Conservation (phyloP, 2,888 invertebrate species). For the Diplolepis rosae region DNA sequence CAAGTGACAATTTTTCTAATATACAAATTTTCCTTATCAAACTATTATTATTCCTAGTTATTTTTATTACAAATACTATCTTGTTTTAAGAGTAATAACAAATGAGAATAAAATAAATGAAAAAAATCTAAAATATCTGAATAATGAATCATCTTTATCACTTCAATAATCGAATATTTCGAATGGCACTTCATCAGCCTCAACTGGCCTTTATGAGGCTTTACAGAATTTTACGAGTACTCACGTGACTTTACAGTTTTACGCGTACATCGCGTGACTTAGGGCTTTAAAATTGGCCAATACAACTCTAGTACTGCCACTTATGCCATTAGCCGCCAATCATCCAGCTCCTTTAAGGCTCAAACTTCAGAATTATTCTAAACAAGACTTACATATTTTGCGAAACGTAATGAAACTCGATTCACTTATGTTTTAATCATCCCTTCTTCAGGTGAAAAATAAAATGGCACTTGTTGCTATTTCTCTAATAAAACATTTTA, state of each 20-base stretch:
- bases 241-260: constrained; percentile 29
- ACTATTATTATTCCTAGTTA: no score
- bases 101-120: no score
- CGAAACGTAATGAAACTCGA: constrained; percentile 4
- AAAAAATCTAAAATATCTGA: background rate
- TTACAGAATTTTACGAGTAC: constrained; percentile 26
- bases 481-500: no score
- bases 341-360: constrained; percentile 27
- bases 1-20: no score
- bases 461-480: no score
- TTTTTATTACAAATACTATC: no score
- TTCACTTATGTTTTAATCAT: background rate
- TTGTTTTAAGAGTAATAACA: no score
- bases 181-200: constrained; percentile 20
- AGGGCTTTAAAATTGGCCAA: constrained; percentile 25
- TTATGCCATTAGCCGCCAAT: constrained; percentile 24
- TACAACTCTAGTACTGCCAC: constrained; percentile 22
- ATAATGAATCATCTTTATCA: background rate
- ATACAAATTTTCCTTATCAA: no score
- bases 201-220: constrained; percentile 26
- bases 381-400: background rate
- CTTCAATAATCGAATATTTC: constrained; percentile 14
- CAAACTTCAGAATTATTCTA: constrained; percentile 17
- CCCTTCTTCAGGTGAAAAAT: no score
- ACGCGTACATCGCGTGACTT: constrained; percentile 31